Evolutionary conservation across 2,113 vertebrate genomes (phyloP), one percentile per base, ranked within the genome.

Genomic region (Alces alces): DNA sequence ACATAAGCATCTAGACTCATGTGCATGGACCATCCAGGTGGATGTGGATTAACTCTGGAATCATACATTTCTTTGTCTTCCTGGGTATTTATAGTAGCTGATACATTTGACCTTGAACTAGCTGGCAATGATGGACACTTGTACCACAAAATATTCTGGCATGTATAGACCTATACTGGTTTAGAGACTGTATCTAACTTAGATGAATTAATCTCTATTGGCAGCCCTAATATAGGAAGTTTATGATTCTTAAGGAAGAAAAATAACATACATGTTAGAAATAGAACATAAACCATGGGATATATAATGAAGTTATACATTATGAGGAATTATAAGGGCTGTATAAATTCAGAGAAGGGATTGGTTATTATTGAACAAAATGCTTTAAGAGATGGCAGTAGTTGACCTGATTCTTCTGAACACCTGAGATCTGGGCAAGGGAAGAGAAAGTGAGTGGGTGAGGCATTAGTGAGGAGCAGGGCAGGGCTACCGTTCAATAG

Each of bases 251-350:
- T 33, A 60, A 73, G 33, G 73, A 52, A 27, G 21, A 52, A 86
- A 85, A 61, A 61, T 60, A 92, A 19, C n/a, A 27, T 52, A 60
- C 15, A 14, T 80, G 30, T 73, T 85, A 39, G 50, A 80, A 97
- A 45, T 50, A 80, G 14, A 89, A 92, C 27, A 43, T 9, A 80
- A 82, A 7, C 25, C 33, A 64, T 73, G 43, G 23, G 23, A 7
- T 57, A 61, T 52, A 36, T 86, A 54, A 95, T 86, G n/a, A 85
- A 45, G 23, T 54, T 94, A 78, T 70, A 86, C 54, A 83, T 87
- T 43, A 55, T 45, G 5, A 78, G 15, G 25, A 73, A 60, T 28
- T 47, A 55, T 25, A 86, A 66, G 11, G 9, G 25, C 15, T 92
- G 1, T 36, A 54, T 55, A 50, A 86, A 78, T 92, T 58, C 47